These are phyloP conservation scores for Tetranychus truncatus DNA, from an alignment of 2,888 invertebrate species.

Conservation along the genomic window DNA sequence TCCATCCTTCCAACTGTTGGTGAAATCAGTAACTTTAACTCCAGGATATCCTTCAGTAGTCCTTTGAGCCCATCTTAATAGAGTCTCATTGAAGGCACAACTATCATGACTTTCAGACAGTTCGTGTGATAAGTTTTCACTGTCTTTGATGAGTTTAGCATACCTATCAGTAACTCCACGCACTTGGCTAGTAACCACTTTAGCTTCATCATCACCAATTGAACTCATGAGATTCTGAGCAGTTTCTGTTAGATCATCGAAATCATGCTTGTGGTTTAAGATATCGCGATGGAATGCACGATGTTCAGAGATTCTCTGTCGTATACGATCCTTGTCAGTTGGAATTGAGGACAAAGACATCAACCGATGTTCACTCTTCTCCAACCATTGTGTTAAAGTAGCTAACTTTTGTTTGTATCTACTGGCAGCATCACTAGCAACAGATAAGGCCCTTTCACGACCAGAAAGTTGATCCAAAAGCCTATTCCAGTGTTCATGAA, in stretches of 20 bases:
- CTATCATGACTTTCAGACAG: slow-evolving; percentile 49
- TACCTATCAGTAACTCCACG: slow-evolving; percentile 63
- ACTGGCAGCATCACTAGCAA: slow-evolving; percentile 51
- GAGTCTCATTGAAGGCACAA: slow-evolving; percentile 80
- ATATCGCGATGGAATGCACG: slow-evolving; percentile 68
- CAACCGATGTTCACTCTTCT: slow-evolving; percentile 63
- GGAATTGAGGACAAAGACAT: slow-evolving; percentile 75
- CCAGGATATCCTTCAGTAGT: slow-evolving; percentile 95
- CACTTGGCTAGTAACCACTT: slow-evolving; percentile 59
- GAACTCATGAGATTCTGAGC: slow-evolving; percentile 71
- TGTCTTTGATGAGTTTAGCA: slow-evolving; percentile 63
- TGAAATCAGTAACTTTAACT: slow-evolving; percentile 85
- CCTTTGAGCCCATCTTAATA: slow-evolving; percentile 88
- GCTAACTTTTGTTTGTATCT: slow-evolving; percentile 77
- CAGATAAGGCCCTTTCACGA: slow-evolving; percentile 54
- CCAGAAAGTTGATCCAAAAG: slow-evolving; percentile 59
- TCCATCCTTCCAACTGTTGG: slow-evolving; percentile 91
- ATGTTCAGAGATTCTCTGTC: slow-evolving; percentile 70
- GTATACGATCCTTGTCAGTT: slow-evolving; percentile 83
- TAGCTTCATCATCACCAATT: slow-evolving; percentile 77
- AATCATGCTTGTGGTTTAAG: slow-evolving; percentile 61
- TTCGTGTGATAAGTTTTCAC: slow-evolving; percentile 57
- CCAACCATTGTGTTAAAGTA: slow-evolving; percentile 73
- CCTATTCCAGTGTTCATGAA: slow-evolving; percentile 58
- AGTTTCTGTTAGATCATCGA: slow-evolving; percentile 70